Evolutionary conservation across 2,888 invertebrate species (phyloP).

Genomic region (Agriopis leucophaearia): DNA sequence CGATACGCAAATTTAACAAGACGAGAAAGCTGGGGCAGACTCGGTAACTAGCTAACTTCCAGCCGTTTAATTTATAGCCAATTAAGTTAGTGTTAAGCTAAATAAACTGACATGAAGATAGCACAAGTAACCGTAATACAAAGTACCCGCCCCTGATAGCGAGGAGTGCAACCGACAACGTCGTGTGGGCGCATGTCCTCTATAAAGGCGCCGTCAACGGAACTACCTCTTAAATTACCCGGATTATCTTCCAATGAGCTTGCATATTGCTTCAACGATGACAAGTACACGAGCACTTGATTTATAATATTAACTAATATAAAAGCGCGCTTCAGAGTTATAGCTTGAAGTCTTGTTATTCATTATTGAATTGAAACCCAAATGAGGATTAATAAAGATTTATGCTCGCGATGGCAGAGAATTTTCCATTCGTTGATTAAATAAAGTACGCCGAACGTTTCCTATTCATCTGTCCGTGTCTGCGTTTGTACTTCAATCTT

Average conservation of each 20-base stretch:
- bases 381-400: conserved; percentile 80
- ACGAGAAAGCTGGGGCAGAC: conserved; percentile 66
- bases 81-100: conserved; percentile 83
- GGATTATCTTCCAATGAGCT: conserved; percentile 67
- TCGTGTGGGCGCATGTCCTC: conserved; percentile 60
- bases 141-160: conserved; percentile 58
- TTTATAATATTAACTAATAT: conserved; percentile 70
- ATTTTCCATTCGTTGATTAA: conserved; percentile 60
- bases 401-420: conserved; percentile 64
- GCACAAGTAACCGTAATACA: conserved; percentile 72
- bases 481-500: conserved; percentile 65
- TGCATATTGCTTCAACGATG: conserved; percentile 70
- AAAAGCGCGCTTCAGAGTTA: conserved; percentile 68
- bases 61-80: conserved; percentile 81
- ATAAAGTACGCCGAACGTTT: conserved; percentile 62
- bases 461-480: conserved; percentile 67
- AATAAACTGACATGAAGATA: conserved; percentile 81
- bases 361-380: conserved; percentile 74
- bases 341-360: conserved; percentile 64
- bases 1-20: conserved; percentile 67
- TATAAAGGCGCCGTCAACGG: conserved; percentile 54
- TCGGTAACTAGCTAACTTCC: conserved; percentile 74
- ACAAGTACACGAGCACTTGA: conserved; percentile 77
- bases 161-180: conserved; percentile 55
- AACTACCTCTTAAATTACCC: conserved; percentile 65